Evolutionary conservation across 2,113 vertebrate genomes (phyloP).

Genomic region (Zosterops japonicus): DNA sequence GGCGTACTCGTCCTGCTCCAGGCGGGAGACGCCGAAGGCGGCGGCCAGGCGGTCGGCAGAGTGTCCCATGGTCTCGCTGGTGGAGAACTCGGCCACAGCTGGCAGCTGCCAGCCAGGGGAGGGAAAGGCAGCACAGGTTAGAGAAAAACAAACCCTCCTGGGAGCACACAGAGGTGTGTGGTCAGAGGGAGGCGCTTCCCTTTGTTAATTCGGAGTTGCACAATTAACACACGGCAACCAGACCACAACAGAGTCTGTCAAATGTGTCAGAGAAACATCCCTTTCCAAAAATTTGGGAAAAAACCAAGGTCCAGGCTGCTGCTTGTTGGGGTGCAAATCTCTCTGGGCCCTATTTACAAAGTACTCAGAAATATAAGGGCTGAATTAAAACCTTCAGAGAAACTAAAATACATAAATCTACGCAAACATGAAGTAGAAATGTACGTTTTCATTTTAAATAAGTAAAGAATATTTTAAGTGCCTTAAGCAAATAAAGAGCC

Average conservation of each 20-base stretch:
- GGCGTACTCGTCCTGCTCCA: slow-evolving; percentile 92
- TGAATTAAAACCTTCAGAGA: background rate
- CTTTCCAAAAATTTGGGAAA: background rate
- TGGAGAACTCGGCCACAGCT: slow-evolving; percentile 93
- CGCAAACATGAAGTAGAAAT: background rate
- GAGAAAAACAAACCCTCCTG: too few species aligned
- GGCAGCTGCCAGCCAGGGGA: slow-evolving; percentile 77
- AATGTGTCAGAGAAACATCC: fast-evolving
- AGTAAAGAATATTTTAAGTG: background rate
- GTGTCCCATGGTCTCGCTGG: slow-evolving; percentile 94
- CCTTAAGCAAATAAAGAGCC: background rate
- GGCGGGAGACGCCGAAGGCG: slow-evolving; percentile 85
- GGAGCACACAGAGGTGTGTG: background rate
- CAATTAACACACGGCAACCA: fast-evolving
- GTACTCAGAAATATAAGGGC: background rate
- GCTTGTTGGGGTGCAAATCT: background rate
- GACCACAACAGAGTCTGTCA: fast-evolving
- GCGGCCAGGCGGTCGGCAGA: slow-evolving; percentile 93
- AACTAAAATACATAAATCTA: background rate
- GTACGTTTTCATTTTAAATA: background rate
- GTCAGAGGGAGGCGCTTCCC: background rate
- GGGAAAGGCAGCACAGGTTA: background rate
- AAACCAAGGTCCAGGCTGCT: background rate
- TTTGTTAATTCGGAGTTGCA: fast-evolving
- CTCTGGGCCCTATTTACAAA: background rate